These are phyloP conservation scores for Coregonus clupeaformis DNA, from an alignment of 2,113 vertebrate species.

Conservation along the genomic window DNA sequence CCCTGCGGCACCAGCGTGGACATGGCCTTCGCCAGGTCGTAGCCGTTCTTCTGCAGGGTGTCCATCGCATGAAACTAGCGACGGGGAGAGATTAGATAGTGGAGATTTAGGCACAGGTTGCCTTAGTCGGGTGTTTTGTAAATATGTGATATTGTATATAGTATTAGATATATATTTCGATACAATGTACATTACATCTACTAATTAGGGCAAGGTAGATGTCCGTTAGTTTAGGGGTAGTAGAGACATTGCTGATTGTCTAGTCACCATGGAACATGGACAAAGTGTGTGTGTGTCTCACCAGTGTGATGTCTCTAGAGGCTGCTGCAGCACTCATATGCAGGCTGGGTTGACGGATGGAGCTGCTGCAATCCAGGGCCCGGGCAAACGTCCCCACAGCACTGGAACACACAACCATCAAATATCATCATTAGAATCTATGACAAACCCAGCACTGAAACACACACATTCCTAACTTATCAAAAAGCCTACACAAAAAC, in stretches of 20 bases:
- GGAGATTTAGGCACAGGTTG: too few species aligned
- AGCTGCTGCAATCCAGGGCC: conserved; percentile 94
- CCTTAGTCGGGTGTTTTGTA: too few species aligned
- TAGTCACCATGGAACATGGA: not conserved
- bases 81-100: not conserved
- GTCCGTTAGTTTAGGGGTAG: not conserved
- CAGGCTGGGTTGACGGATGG: conserved; percentile 92
- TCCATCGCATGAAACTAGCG: conserved; percentile 92
- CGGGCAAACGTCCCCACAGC: conserved; percentile 92
- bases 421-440: conserved; percentile 4
- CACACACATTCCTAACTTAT: not conserved
- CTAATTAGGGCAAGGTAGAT: too few species aligned
- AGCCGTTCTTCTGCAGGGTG: conserved; percentile 87
- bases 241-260: not conserved
- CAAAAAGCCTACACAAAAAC: not conserved
- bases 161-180: too few species aligned
- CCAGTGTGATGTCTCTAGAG: conserved; percentile 93
- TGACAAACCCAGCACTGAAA: not conserved
- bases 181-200: too few species aligned
- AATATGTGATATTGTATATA: too few species aligned
- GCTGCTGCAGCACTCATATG: conserved; percentile 94
- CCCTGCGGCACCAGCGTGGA: conserved; percentile 92
- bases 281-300: conserved; percentile 45
- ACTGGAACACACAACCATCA: conserved; percentile 60
- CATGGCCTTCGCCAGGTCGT: conserved; percentile 91